Percentiles rank a stretch among this genome's conserved stretches.
Evolutionary conservation across 2,113 vertebrate genomes (phyloP).

Genomic region (Podarcis muralis): DNA sequence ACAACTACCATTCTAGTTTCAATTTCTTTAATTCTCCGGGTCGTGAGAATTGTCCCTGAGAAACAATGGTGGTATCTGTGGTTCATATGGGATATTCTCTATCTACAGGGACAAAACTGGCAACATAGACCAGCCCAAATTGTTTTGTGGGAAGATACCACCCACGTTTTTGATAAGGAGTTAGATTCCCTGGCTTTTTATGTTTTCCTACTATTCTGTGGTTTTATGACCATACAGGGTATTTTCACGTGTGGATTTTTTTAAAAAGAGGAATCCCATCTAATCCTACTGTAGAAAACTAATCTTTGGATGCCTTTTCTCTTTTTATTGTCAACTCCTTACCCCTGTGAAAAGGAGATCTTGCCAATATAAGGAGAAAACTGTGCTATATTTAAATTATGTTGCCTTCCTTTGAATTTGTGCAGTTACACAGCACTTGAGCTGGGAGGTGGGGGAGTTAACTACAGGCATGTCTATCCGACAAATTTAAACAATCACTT

Average conservation of each 20-base stretch:
- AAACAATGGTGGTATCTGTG: neutral
- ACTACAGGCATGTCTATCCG: neutral
- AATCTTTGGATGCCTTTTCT: neutral
- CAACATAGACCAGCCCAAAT: neutral
- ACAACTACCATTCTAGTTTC: no score
- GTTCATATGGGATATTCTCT: neutral
- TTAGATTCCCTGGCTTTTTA: neutral
- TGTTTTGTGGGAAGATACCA: neutral
- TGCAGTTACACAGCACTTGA: neutral
- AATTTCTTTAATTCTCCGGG: neutral
- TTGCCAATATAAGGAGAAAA: neutral
- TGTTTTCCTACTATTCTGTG: neutral
- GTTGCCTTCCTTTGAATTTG: neutral
- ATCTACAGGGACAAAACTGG: neutral
- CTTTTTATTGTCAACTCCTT: neutral
- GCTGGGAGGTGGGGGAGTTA: neutral
- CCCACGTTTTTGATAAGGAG: neutral
- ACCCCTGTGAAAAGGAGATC: neutral
- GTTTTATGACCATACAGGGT: neutral
- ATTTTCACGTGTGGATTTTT: neutral
- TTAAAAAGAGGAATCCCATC: neutral
- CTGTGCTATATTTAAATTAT: neutral
- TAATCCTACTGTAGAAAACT: no score
- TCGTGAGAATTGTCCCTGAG: neutral
- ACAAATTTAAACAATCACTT: neutral